Evolutionary conservation across 1,140 invertebrate genomes (phyloP), one percentile per base, ranked within the genome.

Genomic region (Drosophila teissieri): DNA sequence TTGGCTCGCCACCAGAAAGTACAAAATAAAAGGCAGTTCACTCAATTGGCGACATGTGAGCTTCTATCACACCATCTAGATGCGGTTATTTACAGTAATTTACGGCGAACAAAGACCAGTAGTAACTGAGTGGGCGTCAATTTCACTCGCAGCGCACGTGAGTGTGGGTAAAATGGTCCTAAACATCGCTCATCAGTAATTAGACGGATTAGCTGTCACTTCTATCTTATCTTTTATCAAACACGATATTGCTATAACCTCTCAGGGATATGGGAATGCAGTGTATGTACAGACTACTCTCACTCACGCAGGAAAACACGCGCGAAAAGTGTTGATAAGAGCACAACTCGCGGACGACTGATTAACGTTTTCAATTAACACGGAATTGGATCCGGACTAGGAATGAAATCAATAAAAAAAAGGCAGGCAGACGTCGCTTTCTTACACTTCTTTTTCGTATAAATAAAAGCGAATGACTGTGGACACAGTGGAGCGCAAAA

Each of bases 311-410:
- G 62, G 65, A 17, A 77, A 84, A 84, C 80, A 79, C 74, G 61
- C 60, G 74, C 69, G 56, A 77, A 79, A 69, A 49, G 36, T 48
- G 49, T 49, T 72, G 67, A 73, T 73, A 73, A 73, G 62, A 53
- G 40, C 24, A 36, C 17, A 51, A 64, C 45, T 55, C 46, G 24
- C 45, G 48, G 64, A 44, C 63, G 46, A 52, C 73, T 86, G 82
- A 86, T 86, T 86, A 88, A 68, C 83, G 83, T 75, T 55, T 77
- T 79, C 79, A 82, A 86, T 86, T 79, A 88, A 76, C 75, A 73
- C 72, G 65, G 70, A 83, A 76, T 88, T 67, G 27, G 48, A 51
- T 31, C n/a, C 48, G 24, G 48, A 49, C 34, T 51, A 22, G 17
- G 17, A 45, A 45, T 45, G 42, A 15, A 45, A 45, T 45, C 42